Evolutionary conservation across 1,140 invertebrate genomes (phyloP), one percentile per base, ranked within the genome.

Genomic region (Hyposmocoma kahamanoa): DNA sequence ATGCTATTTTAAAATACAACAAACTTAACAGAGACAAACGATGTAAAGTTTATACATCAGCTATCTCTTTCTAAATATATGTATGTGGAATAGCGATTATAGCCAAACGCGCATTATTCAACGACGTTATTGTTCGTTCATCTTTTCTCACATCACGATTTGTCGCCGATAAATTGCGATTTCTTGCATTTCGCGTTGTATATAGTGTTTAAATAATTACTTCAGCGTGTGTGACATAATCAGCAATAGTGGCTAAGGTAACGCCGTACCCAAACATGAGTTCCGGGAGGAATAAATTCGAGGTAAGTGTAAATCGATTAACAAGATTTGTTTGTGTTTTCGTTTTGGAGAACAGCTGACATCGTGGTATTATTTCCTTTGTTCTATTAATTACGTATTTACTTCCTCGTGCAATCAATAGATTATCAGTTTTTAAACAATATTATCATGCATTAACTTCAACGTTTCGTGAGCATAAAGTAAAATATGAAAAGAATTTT

Each of bases 211-310:
- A 17, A 15, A 36, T 36, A 13, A 17, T 17, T 36, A 13, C 18
- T 36, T 15, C 8, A 36, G 32, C 6, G 28, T 30, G 1, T 36
- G 32, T 36, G 13, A 36, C 49, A 30, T 62, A 71, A 78, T 53
- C 66, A 46, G 54, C 60, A 76, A 83, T 53, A 72, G 79, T 84
- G 79, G 80, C 83, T 65, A 82, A 84, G 55, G 70, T 82, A 58
- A 81, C 76, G 49, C 80, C 78, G 39, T 77, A 75, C 60, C 79
- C 80, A 47, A 79, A 52, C 59, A 89, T 89, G 88, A 83, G 73
- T 68, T 86, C 87, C 71, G 84, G 80, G 62, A 86, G 88, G 80
- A 89, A 87, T 78, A 89, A 88, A 79, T 88, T 89, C 66, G 88
- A 89, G 85, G 88, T 88, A 63, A 75, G 77, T 54, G 22, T 36